These are phyloP conservation scores for Apocrypta bakeri DNA, from an alignment of 1,140 invertebrate genomes.

Conservation along the genomic window DNA sequence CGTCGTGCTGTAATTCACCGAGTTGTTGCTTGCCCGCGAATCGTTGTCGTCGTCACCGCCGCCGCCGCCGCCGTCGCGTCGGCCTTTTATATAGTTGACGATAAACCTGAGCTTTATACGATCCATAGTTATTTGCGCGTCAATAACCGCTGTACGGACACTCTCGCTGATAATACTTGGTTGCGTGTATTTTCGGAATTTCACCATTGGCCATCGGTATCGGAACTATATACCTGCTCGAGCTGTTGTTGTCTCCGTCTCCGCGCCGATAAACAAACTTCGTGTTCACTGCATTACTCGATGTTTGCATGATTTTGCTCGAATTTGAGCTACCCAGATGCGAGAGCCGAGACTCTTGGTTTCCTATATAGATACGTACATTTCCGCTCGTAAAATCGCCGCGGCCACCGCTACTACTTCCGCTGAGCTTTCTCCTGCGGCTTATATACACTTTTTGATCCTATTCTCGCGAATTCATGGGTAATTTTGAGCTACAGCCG, in stretches of 20 bases:
- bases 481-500: too few relatives aligned
- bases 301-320: too few relatives aligned
- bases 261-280: too few relatives aligned
- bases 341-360: too few relatives aligned
- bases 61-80: background rate
- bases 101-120: background rate
- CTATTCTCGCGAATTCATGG: background rate
- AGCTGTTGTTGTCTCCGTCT: too few relatives aligned
- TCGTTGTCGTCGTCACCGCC: background rate
- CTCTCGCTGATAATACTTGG: background rate
- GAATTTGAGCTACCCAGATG: too few relatives aligned
- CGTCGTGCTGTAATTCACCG: slow-evolving; percentile 10
- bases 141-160: too few relatives aligned
- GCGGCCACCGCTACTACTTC: background rate
- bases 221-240: too few relatives aligned
- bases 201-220: too few relatives aligned
- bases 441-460: background rate
- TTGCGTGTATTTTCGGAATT: too few relatives aligned
- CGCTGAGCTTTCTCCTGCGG: slow-evolving; percentile 1
- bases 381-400: slow-evolving; percentile 42
- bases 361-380: background rate
- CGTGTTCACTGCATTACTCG: too few relatives aligned
- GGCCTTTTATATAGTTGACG: too few relatives aligned
- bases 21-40: background rate
- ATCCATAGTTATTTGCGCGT: background rate